Evolutionary conservation across 2,888 invertebrate genomes (phyloP).

Genomic region (Ernsta delagoae): DNA sequence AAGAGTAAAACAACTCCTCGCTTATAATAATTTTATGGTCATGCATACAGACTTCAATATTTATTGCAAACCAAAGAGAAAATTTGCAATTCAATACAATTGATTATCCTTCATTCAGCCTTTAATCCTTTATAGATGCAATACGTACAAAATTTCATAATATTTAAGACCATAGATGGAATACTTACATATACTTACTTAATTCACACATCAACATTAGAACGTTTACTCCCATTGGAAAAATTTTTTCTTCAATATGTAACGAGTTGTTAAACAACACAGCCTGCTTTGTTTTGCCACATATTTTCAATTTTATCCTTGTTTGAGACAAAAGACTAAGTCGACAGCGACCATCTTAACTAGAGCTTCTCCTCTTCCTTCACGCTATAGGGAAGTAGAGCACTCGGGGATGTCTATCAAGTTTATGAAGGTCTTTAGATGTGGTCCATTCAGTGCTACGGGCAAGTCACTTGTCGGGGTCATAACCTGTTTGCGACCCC

Average conservation of each 20-base stretch:
- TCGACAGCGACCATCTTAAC: conserved; percentile 57
- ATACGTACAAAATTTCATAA: too few relatives aligned
- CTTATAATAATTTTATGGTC: conserved; percentile 55
- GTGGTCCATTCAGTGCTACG: conserved; percentile 72
- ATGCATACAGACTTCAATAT: conserved; percentile 45
- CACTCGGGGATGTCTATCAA: conserved; percentile 50
- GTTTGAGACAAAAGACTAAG: conserved; percentile 73
- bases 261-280: conserved; percentile 32
- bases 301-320: conserved; percentile 79
- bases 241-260: conserved; percentile 24
- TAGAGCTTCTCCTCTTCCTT: conserved; percentile 52
- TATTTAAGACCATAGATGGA: conserved; percentile 10
- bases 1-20: conserved; percentile 64
- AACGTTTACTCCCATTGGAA: too few relatives aligned
- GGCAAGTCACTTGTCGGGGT: conserved; percentile 83
- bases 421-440: conserved; percentile 57
- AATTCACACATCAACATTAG: conserved; percentile 19
- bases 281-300: conserved; percentile 49
- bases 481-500: conserved; percentile 85
- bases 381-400: conserved; percentile 41
- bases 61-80: conserved; percentile 42
- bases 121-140: conserved; percentile 26
- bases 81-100: conserved; percentile 37
- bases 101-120: conserved; percentile 35
- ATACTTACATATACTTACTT: conserved; percentile 2